Base-by-base conservation (phyloP, 1,140 invertebrate species). In the Saccostrea glomerata region DNA sequence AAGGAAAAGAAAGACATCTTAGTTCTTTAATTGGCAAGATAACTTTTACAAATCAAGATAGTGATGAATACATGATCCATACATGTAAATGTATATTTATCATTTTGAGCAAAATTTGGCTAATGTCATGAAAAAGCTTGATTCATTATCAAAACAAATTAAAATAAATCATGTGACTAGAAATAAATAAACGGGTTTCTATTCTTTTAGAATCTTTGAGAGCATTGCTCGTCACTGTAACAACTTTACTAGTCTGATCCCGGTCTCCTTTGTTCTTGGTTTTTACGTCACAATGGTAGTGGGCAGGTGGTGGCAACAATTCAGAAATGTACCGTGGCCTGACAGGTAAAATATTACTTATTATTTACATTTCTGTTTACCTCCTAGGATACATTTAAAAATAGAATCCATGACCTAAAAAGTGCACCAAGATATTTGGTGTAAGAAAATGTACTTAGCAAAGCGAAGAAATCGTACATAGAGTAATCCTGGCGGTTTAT, bases 201-300 rank as follows among this genome's bases (percentile, higher is more conserved):
- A 60, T 56, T 82, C 54, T 90, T 90, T 25, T 89, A 94, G 94
- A 66, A 83, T 92, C 3, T 94, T 94, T 91, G 94, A 94, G 89
- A 90, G 88, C 85, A 88, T 94, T 1, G 91, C 89, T 0, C 85
- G 92, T 1, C 92, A 94, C 85, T 93, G 93, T 73, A 87, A 92
- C 77, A 88, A 87, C 11, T 93, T 89, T 87, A 93, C 91, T 83
- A 92, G 84, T 70, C 66, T 93, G 56, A 95, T 95, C 20, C 94
- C 94, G 30, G 89, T 95, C 96, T 97, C 95, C 95, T 98, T 91
- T 94, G 97, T 98, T 23, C 95, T 98, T 77, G 98, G 98, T 83
- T 99, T 98, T 94, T 99, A 98, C 95, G 98, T 99, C 17, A 97
- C 97, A 17, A 97, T 98, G 82, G 98, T 99, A 23, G 98, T 98